phyloP scores from a whole-genome alignment of 2,113 vertebrate species.

The Xerus inauris region DNA sequence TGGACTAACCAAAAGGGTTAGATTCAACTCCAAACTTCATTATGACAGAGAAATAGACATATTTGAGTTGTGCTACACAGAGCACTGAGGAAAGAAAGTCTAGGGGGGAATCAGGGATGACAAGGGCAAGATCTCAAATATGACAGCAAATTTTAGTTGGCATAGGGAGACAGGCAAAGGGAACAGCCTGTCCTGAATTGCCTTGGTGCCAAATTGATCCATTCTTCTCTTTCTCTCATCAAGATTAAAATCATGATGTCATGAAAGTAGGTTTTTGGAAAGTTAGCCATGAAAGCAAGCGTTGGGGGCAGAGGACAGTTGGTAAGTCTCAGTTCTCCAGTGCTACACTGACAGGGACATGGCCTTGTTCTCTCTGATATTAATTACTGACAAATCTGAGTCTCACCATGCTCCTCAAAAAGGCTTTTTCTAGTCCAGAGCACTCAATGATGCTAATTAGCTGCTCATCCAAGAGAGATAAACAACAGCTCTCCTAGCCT shows the following conservation, averaged over 20 bases:
- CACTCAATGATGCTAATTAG: conserved; percentile 39
- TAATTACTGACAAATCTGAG: conserved; percentile 49
- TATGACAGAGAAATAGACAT: neutral
- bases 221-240: neutral
- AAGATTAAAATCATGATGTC: conserved; percentile 18
- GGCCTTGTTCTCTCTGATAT: neutral
- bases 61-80: neutral
- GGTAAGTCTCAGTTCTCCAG: neutral
- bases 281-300: neutral
- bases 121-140: neutral
- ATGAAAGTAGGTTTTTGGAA: neutral
- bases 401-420: neutral
- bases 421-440: conserved; percentile 8
- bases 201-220: neutral
- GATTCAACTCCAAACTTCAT: neutral
- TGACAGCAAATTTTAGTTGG: neutral
- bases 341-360: neutral
- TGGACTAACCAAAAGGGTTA: neutral
- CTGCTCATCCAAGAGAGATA: neutral
- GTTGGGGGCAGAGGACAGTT: neutral
- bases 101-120: neutral
- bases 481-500: neutral
- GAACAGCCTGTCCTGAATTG: neutral
- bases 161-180: neutral
- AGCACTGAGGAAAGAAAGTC: neutral